A percentile compares a stretch with the other conserved stretches of the same genome.
Conservation (phyloP, 2,797 vertebrate species). For the Decapterus maruadsi region DNA sequence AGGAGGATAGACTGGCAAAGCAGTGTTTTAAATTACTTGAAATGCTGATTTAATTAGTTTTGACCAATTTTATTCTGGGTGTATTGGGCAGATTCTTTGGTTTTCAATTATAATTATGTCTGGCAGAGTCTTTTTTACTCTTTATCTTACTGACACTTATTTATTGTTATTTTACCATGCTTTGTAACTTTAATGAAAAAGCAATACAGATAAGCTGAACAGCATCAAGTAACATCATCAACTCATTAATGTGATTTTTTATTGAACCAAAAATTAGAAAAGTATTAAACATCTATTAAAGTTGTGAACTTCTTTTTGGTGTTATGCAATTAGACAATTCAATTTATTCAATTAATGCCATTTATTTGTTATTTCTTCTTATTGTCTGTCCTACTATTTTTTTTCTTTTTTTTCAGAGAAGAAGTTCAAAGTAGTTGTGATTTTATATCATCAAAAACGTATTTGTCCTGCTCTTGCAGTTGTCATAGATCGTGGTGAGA, state of each 20-base stretch:
- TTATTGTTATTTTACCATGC: slow-evolving; percentile 53
- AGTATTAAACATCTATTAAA: slow-evolving; percentile 3
- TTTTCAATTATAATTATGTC: slow-evolving; percentile 66
- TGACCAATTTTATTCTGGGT: slow-evolving; percentile 45
- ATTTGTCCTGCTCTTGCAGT: not conserved
- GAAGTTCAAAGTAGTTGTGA: not conserved
- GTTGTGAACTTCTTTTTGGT: not conserved
- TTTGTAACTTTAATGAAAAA: slow-evolving; percentile 60
- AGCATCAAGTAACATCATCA: slow-evolving; percentile 19
- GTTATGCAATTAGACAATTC: not conserved
- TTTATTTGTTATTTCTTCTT: not conserved
- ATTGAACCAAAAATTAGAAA: slow-evolving; percentile 23
- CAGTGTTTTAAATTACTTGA: slow-evolving; percentile 51
- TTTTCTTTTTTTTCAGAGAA: not conserved
- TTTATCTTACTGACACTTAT: slow-evolving; percentile 61
- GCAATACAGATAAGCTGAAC: slow-evolving; percentile 35
- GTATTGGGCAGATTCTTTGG: slow-evolving; percentile 39
- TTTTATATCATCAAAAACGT: not conserved
- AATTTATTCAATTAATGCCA: not conserved
- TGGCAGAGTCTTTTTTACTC: slow-evolving; percentile 14
- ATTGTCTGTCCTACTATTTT: not conserved
- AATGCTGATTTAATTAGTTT: slow-evolving; percentile 73
- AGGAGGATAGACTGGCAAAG: slow-evolving; percentile 39
- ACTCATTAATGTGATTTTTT: slow-evolving; percentile 31
- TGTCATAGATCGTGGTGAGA: not conserved